phyloP scores from a whole-genome alignment of 2,888 invertebrate species.

The Temnothorax unifasciatus region DNA sequence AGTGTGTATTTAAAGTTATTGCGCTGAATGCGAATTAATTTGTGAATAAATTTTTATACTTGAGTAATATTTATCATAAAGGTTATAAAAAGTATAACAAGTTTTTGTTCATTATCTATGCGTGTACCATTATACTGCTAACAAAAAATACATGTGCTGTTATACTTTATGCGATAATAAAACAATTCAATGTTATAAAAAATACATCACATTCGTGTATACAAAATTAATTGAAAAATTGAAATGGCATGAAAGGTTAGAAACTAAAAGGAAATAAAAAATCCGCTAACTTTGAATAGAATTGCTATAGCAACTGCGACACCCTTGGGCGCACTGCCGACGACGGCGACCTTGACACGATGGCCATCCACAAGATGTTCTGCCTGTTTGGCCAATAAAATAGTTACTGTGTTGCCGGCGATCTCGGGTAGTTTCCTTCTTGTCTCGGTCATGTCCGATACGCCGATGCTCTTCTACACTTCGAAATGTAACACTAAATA shows the following conservation, averaged over 20 bases:
- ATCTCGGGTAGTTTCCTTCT: conserved; percentile 67
- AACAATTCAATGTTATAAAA: background rate
- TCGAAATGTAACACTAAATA: conserved; percentile 35
- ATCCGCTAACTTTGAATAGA: conserved; percentile 80
- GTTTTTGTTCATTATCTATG: background rate
- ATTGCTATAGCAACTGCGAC: conserved; percentile 80
- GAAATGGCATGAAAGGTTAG: conserved; percentile 54
- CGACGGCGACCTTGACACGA: conserved; percentile 81
- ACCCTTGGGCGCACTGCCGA: conserved; percentile 80
- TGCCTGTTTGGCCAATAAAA: conserved; percentile 78
- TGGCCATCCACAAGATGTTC: conserved; percentile 76
- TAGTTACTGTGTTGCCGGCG: conserved; percentile 77
- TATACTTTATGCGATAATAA: background rate
- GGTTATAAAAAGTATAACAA: background rate
- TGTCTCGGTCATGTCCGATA: conserved; percentile 68
- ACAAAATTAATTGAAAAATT: background rate
- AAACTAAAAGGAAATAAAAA: background rate
- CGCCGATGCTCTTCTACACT: background rate
- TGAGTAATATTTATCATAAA: background rate
- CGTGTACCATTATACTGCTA: background rate
- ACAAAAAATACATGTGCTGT: background rate
- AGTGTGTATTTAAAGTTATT: background rate
- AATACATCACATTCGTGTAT: background rate
- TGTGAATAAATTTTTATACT: background rate
- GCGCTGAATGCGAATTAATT: background rate